Percentiles rank a stretch among this genome's conserved stretches.
Evolutionary conservation across 2,113 vertebrate genomes (phyloP).

Genomic region (Chauna torquata): DNA sequence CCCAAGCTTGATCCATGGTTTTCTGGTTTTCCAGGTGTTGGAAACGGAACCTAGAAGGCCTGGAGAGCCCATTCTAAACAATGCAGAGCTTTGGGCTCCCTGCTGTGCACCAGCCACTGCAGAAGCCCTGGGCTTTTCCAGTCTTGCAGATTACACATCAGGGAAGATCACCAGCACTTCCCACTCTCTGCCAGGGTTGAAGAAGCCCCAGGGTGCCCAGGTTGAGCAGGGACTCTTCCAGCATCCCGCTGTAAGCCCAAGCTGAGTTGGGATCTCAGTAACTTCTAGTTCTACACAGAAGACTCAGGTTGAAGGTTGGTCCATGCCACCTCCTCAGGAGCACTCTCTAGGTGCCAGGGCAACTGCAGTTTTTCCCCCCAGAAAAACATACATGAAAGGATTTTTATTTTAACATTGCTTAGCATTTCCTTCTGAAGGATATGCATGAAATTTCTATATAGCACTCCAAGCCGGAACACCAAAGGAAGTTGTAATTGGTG

Average conservation of each 20-base stretch:
- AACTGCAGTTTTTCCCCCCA: fast-evolving
- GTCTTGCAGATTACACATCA: no score
- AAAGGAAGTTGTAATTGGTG: not conserved
- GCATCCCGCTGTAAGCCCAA: not conserved
- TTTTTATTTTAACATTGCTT: not conserved
- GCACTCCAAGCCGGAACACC: not conserved
- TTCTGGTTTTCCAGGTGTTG: not conserved
- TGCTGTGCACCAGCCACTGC: not conserved
- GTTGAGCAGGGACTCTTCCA: not conserved
- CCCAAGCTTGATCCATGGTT: not conserved
- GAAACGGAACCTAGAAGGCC: not conserved
- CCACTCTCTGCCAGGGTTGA: not conserved
- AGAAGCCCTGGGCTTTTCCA: not conserved
- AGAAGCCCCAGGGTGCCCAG: not conserved
- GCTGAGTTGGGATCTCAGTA: not conserved
- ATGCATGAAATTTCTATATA: not conserved
- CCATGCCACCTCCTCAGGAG: fast-evolving
- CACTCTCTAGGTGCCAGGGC: not conserved
- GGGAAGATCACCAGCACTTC: not conserved
- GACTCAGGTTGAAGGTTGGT: not conserved
- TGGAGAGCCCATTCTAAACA: not conserved
- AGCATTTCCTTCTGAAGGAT: not conserved
- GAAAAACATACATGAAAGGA: not conserved
- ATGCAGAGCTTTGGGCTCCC: not conserved
- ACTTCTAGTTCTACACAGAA: not conserved